Percentiles rank a stretch among this genome's conserved stretches.
phyloP scores from a whole-genome alignment of 2,888 invertebrate species.

The Cheilosia soror region DNA sequence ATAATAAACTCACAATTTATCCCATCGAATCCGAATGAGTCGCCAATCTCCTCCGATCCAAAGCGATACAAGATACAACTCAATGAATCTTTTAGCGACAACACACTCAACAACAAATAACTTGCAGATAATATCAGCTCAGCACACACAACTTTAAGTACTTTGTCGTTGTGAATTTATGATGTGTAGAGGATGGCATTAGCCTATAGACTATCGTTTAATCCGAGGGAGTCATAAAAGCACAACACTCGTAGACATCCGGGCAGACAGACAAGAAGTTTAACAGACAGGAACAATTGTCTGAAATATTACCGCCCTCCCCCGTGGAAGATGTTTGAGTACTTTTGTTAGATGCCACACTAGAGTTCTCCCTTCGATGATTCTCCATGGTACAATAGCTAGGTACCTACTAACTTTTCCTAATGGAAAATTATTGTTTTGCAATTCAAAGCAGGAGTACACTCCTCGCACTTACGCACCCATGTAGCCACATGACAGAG shows the following conservation, averaged over 20 bases:
- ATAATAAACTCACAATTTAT: slow-evolving; percentile 45
- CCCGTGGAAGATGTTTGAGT: slow-evolving; percentile 18
- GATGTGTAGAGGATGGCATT: slow-evolving; percentile 68
- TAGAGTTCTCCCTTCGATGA: slow-evolving; percentile 7
- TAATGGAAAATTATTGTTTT: slow-evolving; percentile 71
- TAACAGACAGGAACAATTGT: slow-evolving; percentile 65
- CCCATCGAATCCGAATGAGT: slow-evolving; percentile 35
- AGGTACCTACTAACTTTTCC: slow-evolving; percentile 40
- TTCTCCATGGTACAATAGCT: too few relatives aligned
- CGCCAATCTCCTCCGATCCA: slow-evolving; percentile 15
- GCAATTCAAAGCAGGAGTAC: slow-evolving; percentile 64
- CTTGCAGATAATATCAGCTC: slow-evolving; percentile 49
- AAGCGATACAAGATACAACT: slow-evolving; percentile 43
- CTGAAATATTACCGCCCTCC: slow-evolving; percentile 39
- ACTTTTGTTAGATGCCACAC: slow-evolving; percentile 12
- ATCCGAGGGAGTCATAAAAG: slow-evolving; percentile 44
- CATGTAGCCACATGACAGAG: slow-evolving; percentile 7
- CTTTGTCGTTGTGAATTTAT: slow-evolving; percentile 63
- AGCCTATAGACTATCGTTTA: slow-evolving; percentile 68
- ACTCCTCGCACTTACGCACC: slow-evolving; percentile 6
- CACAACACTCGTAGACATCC: slow-evolving; percentile 51
- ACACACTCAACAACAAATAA: slow-evolving; percentile 46
- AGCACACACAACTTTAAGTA: slow-evolving; percentile 41
- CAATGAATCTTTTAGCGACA: slow-evolving; percentile 53
- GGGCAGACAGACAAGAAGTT: slow-evolving; percentile 54